Conservation (phyloP, 2,888 invertebrate species). For the Keiferia lycopersicella region DNA sequence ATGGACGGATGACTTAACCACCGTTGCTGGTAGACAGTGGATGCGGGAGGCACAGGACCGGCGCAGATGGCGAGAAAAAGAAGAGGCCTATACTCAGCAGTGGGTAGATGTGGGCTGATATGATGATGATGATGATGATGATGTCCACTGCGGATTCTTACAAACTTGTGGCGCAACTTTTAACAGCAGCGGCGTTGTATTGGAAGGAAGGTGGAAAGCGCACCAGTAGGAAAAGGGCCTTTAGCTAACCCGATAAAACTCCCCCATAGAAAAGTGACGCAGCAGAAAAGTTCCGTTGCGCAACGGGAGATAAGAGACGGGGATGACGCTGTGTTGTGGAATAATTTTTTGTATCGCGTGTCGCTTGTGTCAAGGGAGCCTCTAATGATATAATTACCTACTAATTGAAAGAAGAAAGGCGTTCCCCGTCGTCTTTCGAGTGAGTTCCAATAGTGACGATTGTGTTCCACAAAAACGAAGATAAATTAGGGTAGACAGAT, state of each 20-base stretch:
- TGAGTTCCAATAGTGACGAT: too few species aligned
- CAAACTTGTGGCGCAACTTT: too few species aligned
- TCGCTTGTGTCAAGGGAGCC: not conserved
- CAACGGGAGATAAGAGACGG: slow-evolving; percentile 14
- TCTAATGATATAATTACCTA: not conserved
- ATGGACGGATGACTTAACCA: too few species aligned
- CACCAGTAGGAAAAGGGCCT: not conserved
- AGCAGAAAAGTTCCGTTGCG: slow-evolving; percentile 8
- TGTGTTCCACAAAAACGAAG: too few species aligned
- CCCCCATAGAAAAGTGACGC: slow-evolving; percentile 2
- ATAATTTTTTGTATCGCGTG: slow-evolving; percentile 6
- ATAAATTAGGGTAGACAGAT: too few species aligned
- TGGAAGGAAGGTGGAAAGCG: not conserved
- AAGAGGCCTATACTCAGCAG: too few species aligned
- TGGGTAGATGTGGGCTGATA: too few species aligned
- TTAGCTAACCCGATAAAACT: slow-evolving; percentile 3
- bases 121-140: too few species aligned
- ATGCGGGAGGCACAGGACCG: too few species aligned
- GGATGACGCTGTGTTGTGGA: slow-evolving; percentile 8
- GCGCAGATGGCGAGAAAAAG: too few species aligned
- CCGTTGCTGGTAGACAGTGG: too few species aligned
- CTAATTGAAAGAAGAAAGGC: not conserved
- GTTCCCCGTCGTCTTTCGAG: too few species aligned
- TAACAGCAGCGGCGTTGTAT: not conserved
- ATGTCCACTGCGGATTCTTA: not conserved